Evolutionary conservation across 2,797 vertebrate genomes (phyloP).

Genomic region (Acanthurus leucopareius): DNA sequence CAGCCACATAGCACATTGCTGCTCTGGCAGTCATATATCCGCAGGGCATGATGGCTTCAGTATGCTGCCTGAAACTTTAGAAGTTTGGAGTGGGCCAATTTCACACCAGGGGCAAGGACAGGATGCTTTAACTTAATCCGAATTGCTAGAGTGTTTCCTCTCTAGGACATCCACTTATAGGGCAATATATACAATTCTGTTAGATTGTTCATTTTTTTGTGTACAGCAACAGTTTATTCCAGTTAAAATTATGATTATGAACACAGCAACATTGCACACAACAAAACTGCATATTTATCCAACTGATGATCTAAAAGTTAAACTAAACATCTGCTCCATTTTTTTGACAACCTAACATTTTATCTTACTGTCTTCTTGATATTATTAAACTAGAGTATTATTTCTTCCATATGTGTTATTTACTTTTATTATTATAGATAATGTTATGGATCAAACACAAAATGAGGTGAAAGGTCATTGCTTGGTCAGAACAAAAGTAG

Average conservation of each 20-base stretch:
- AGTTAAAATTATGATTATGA: constrained; percentile 2
- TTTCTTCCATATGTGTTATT: background rate
- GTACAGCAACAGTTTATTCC: constrained; percentile 11
- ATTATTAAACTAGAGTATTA: background rate
- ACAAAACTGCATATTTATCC: constrained; percentile 5
- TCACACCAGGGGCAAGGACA: constrained; percentile 5
- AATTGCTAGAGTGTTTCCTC: constrained; percentile 3
- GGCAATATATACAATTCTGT: background rate
- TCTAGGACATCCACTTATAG: constrained; percentile 13
- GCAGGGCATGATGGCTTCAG: background rate
- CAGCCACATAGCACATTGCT: background rate
- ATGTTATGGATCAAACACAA: constrained; percentile 10
- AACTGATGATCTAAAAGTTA: background rate
- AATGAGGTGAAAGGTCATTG: background rate
- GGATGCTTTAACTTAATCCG: constrained; percentile 2
- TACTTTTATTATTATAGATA: background rate
- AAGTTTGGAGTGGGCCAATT: constrained; percentile 13
- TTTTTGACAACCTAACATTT: background rate
- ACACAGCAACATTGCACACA: constrained; percentile 18
- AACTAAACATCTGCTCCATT: background rate
- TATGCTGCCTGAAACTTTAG: constrained; percentile 19
- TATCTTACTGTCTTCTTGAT: constrained; percentile 2
- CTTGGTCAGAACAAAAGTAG: constrained; percentile 13
- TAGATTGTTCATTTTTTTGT: background rate
- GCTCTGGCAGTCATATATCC: constrained; percentile 4